Evolutionary conservation across 2,888 invertebrate species (phyloP).

Genomic region (Synanthedon vespiformis): DNA sequence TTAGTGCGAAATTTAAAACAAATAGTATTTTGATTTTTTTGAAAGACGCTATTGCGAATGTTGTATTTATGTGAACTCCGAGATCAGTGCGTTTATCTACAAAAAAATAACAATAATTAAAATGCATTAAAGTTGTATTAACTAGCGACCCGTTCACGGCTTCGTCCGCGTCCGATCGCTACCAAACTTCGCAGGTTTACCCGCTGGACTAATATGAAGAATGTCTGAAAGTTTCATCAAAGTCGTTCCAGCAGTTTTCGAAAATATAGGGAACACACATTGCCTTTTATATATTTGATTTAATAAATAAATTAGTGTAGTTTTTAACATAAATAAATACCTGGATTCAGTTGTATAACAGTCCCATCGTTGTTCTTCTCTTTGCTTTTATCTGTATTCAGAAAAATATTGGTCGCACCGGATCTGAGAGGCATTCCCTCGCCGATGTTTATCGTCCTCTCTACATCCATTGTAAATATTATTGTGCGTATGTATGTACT

Average conservation of each 20-base stretch:
- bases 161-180: too few species aligned
- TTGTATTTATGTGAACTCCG: slow-evolving; percentile 61
- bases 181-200: too few species aligned
- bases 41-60: slow-evolving; percentile 61
- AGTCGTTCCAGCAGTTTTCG: too few species aligned
- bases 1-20: slow-evolving; percentile 53
- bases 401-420: slow-evolving; percentile 57
- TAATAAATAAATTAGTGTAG: too few species aligned
- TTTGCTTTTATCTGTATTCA: slow-evolving; percentile 51
- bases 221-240: too few species aligned
- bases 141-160: too few species aligned
- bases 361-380: slow-evolving; percentile 54
- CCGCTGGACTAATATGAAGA: too few species aligned
- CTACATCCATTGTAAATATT: slow-evolving; percentile 49
- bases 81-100: slow-evolving; percentile 55
- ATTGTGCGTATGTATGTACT: slow-evolving; percentile 22
- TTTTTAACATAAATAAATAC: slow-evolving; percentile 21
- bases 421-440: slow-evolving; percentile 57
- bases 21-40: slow-evolving; percentile 62
- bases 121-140: too few species aligned
- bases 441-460: slow-evolving; percentile 48
- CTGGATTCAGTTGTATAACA: slow-evolving; percentile 59
- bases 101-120: slow-evolving; percentile 19
- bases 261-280: too few species aligned
- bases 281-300: too few species aligned